phyloP scores from a whole-genome alignment of 2,797 vertebrate species.

The Hyperoplus lanceolatus region DNA sequence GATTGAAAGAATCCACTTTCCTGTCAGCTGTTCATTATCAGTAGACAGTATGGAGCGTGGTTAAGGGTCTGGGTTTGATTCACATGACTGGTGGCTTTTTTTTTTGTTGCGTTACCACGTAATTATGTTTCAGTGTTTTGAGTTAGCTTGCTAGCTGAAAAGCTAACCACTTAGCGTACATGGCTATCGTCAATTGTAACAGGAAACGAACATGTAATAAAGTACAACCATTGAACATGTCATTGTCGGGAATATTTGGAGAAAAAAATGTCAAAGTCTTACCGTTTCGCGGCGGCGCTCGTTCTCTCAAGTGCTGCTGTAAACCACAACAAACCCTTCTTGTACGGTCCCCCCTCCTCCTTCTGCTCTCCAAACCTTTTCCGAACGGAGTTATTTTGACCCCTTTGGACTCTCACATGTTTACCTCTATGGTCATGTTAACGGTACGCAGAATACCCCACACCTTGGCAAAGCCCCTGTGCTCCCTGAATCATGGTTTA shows the following conservation, averaged over 20 bases:
- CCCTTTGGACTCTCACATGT: constrained; percentile 74
- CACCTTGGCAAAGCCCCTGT: constrained; percentile 36
- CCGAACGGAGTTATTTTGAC: constrained; percentile 65
- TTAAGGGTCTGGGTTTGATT: constrained; percentile 1
- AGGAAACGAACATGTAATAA: neutral
- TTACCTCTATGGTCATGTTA: constrained; percentile 64
- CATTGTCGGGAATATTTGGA: neutral
- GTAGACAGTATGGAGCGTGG: neutral
- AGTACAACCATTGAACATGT: no score
- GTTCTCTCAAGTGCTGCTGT: constrained; percentile 59
- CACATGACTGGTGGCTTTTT: constrained; percentile 17
- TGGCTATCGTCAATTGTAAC: neutral
- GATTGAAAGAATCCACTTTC: neutral
- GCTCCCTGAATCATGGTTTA: constrained; percentile 67
- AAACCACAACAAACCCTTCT: constrained; percentile 82
- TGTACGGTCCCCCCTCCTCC: constrained; percentile 58
- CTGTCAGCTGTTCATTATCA: neutral
- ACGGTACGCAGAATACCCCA: constrained; percentile 38
- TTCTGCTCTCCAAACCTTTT: constrained; percentile 75
- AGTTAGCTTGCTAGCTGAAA: constrained; percentile 49
- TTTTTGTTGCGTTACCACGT: constrained; percentile 1
- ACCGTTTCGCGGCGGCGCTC: constrained; percentile 67
- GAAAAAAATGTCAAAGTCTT: constrained; percentile 40
- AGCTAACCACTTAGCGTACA: constrained; percentile 58
- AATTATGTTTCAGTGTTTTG: constrained; percentile 29